These are phyloP conservation scores for Drosophila neocordata DNA, from an alignment of 1,140 invertebrate species.

Conservation along the genomic window DNA sequence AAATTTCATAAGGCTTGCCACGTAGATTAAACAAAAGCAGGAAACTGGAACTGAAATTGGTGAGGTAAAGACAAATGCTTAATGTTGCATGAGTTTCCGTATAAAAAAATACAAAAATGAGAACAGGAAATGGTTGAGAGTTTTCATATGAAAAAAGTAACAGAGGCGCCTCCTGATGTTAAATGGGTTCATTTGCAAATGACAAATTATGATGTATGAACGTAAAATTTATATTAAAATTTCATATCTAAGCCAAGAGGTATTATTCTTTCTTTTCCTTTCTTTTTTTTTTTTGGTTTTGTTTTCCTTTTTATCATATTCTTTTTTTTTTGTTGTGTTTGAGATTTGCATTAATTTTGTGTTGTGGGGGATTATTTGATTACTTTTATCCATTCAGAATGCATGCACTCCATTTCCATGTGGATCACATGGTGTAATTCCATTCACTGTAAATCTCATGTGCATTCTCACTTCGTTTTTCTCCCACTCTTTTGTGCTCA, in stretches of 20 bases:
- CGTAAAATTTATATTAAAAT: slow-evolving; percentile 4
- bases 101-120: not conserved
- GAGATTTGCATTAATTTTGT: slow-evolving; percentile 4
- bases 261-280: not conserved
- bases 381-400: slow-evolving; percentile 19
- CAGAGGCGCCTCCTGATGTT: not conserved
- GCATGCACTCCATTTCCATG: slow-evolving; percentile 1
- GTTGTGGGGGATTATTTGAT: slow-evolving; percentile 4
- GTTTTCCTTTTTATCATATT: not conserved
- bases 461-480: slow-evolving; percentile 13
- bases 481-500: not conserved
- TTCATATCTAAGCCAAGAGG: not conserved
- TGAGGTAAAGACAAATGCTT: slow-evolving; percentile 54
- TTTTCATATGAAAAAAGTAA: not conserved
- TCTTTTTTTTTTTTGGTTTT: not conserved
- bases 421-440: slow-evolving; percentile 31
- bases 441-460: slow-evolving; percentile 39
- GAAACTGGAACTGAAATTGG: slow-evolving; percentile 1
- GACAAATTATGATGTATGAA: slow-evolving; percentile 33
- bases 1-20: slow-evolving; percentile 31
- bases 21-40: slow-evolving; percentile 42
- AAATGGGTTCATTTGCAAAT: slow-evolving; percentile 9
- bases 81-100: slow-evolving; percentile 48
- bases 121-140: slow-evolving; percentile 25
- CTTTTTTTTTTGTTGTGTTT: not conserved